Base-by-base conservation (phyloP, 2,888 invertebrate genomes). In the Eupithecia exiguata region DNA sequence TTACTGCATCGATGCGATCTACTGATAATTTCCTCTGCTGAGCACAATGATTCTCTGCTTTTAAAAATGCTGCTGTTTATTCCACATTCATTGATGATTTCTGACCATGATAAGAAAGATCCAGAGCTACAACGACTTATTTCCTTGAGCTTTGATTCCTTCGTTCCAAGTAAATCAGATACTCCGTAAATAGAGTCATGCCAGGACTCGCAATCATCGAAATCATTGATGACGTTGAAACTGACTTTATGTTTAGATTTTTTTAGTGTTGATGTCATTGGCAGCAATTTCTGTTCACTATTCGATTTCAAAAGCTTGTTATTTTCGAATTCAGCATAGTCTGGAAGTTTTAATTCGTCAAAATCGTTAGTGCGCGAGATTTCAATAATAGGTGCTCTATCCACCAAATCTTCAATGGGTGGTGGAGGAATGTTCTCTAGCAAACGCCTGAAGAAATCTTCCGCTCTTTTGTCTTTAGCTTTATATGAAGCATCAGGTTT, bases 111-210 rank as follows among this genome's bases (percentile, higher is more conserved):
- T 62, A 87, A 74, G 69, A 82, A 81, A 71, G 80, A 79, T 62
- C 83, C 83, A 30, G 83, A 80, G 69, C 79, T 79, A 46, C 83
- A 82, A 72, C 83, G 79, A n/a, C 74, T 77, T 53, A 74, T 77
- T 69, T 74, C 70, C 62, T 76, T 76, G 25, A 70, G 36, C 62
- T 53, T 49, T 72, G 75, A 75, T 35, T 79, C 71, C 58, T 77
- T 77, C 21, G 74, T 12, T 12, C 18, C 40, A 21, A 40, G 21
- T 79, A 53, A 89, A 77, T 89, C 89, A n/a, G 91, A 87, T 62
- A 93, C 74, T 16, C 93, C 94, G 76, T 91, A 92, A 72, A 92
- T 89, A 68, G 90, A 91, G 79, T 94, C 93, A 76, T 90, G 88
- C 92, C 92, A 93, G 21, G 87, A 88, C 68, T 89, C 89, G 70